Conservation (phyloP, 2,888 invertebrate genomes). For the Tromatobia lineatoria region DNA sequence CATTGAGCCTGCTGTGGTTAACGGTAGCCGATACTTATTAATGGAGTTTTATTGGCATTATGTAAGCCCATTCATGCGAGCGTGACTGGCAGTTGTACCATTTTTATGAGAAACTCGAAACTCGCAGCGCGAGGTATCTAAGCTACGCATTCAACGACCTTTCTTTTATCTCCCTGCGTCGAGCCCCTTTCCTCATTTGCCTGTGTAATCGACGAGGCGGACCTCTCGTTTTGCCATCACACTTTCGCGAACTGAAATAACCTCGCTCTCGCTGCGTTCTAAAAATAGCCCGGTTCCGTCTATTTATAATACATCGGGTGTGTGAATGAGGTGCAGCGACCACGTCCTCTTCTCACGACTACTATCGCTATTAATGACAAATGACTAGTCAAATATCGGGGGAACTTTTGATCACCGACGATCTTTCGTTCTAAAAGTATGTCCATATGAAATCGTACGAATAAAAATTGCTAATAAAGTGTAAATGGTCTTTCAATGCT, state of each 20-base stretch:
- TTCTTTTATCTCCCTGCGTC: neutral
- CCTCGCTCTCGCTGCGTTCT: conserved; percentile 66
- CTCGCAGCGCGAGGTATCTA: neutral
- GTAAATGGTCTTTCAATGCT: neutral
- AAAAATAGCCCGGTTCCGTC: conserved; percentile 73
- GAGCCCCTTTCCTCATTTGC: neutral
- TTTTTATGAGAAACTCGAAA: neutral
- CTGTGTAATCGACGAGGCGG: conserved; percentile 28
- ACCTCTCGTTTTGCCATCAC: conserved; percentile 35
- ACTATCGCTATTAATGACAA: neutral
- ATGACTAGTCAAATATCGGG: conserved; percentile 28
- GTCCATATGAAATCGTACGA: neutral
- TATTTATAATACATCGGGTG: conserved; percentile 74
- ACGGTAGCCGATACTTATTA: too few relatives aligned
- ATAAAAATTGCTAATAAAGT: neutral
- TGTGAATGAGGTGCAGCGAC: neutral
- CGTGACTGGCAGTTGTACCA: neutral
- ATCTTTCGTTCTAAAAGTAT: neutral
- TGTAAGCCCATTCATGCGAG: neutral
- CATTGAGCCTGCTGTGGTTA: too few relatives aligned
- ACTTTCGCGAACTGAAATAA: conserved; percentile 62
- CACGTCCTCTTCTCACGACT: neutral
- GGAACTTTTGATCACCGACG: neutral
- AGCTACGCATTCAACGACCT: neutral
- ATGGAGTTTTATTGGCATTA: neutral